A percentile compares a stretch with the other conserved stretches of the same genome.
phyloP scores from a whole-genome alignment of 1,140 invertebrate genomes.

The Aethina tumida region DNA sequence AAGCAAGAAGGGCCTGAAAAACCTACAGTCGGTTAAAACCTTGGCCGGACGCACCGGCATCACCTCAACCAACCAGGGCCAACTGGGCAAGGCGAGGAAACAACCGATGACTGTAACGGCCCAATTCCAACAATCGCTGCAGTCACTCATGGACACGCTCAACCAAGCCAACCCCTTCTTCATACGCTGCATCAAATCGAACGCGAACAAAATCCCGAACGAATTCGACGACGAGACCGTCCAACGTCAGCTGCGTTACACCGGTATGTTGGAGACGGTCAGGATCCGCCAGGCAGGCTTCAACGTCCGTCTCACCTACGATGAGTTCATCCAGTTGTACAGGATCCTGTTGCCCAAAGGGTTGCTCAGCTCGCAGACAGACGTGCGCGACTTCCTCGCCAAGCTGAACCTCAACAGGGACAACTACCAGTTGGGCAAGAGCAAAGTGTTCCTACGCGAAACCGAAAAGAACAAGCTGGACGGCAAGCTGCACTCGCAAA shows the following conservation, averaged over 20 bases:
- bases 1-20: slow-evolving; percentile 72
- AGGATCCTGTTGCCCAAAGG: slow-evolving; percentile 85
- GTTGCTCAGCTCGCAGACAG: slow-evolving; percentile 63
- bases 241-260: slow-evolving; percentile 76
- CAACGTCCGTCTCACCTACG: slow-evolving; percentile 85
- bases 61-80: slow-evolving; percentile 39
- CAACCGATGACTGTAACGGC: slow-evolving; percentile 86
- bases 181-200: slow-evolving; percentile 94
- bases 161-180: slow-evolving; percentile 96
- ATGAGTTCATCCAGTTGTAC: slow-evolving; percentile 89
- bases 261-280: slow-evolving; percentile 95
- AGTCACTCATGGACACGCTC: slow-evolving; percentile 85
- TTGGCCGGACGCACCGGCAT: slow-evolving; percentile 61
- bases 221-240: slow-evolving; percentile 91
- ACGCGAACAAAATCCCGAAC: slow-evolving; percentile 83
- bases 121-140: slow-evolving; percentile 88
- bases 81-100: slow-evolving; percentile 65
- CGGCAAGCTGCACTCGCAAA: slow-evolving; percentile 83
- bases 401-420: slow-evolving; percentile 72
- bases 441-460: slow-evolving; percentile 88
- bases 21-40: slow-evolving; percentile 82
- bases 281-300: slow-evolving; percentile 91
- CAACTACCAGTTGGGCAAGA: slow-evolving; percentile 82
- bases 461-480: slow-evolving; percentile 91
- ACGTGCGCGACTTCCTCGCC: slow-evolving; percentile 70